phyloP scores from a whole-genome alignment of 2,888 invertebrate genomes.

The Sipha maydis region DNA sequence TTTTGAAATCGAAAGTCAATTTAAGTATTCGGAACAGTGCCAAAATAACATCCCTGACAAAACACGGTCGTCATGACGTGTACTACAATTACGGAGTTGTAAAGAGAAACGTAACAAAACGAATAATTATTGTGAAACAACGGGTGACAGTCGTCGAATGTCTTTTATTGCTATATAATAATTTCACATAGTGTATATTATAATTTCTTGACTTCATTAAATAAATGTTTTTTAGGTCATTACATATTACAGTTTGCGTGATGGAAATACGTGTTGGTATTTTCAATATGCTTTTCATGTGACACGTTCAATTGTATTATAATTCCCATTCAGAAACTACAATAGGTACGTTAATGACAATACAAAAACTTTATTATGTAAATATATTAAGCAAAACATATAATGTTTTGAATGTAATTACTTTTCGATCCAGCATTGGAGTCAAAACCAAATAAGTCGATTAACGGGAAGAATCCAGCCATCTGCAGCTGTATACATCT shows the following conservation, averaged over 20 bases:
- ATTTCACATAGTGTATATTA: too few relatives aligned
- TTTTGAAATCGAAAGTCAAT: too few relatives aligned
- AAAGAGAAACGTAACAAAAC: too few relatives aligned
- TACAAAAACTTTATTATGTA: background rate
- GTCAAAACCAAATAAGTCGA: background rate
- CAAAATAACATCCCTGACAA: too few relatives aligned
- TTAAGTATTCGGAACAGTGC: too few relatives aligned
- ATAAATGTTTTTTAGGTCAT: background rate
- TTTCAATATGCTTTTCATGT: background rate
- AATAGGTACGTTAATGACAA: background rate
- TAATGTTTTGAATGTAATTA: background rate
- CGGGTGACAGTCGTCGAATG: too few relatives aligned
- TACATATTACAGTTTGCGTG: background rate
- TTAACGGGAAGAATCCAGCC: background rate
- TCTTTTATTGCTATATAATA: too few relatives aligned
- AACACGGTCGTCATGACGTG: too few relatives aligned
- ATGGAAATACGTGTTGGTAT: background rate
- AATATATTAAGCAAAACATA: background rate
- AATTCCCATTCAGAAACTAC: background rate
- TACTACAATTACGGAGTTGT: too few relatives aligned
- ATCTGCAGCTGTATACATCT: background rate
- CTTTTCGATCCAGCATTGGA: background rate
- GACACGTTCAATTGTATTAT: too few relatives aligned
- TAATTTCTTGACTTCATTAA: too few relatives aligned
- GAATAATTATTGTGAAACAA: too few relatives aligned